phyloP scores from a whole-genome alignment of 35 echinoderm and acorn worm genomes.

The Ptychodera flava region DNA sequence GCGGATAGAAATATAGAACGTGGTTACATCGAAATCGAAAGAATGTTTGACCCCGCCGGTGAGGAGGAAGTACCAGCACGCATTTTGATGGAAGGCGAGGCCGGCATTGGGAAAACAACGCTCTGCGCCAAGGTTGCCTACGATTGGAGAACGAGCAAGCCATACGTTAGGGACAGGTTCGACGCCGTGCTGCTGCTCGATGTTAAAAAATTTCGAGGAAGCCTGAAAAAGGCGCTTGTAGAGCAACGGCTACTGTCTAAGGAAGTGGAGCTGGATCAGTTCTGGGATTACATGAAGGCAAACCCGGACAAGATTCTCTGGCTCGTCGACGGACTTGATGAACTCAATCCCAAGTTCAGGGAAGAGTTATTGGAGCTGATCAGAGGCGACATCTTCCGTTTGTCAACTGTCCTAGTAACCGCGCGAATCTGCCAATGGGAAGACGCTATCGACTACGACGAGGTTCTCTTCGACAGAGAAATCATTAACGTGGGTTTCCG shows the following conservation, averaged over 20 bases:
- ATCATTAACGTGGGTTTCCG: background rate
- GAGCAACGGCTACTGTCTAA: background rate
- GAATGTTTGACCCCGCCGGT: background rate
- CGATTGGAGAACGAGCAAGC: slow-evolving; percentile 3
- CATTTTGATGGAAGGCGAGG: slow-evolving; percentile 16
- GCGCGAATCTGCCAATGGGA: background rate
- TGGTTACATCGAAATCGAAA: background rate
- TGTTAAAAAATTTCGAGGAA: background rate
- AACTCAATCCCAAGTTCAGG: background rate
- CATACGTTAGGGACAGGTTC: background rate
- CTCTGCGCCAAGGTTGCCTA: slow-evolving; percentile 7
- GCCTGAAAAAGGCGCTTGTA: background rate
- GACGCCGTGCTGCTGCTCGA: background rate
- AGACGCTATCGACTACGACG: background rate
- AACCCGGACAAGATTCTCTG: background rate
- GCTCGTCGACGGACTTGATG: background rate
- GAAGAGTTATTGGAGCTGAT: background rate
- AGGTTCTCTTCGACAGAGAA: background rate
- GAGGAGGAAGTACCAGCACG: background rate
- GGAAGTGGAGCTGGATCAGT: background rate
- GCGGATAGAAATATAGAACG: background rate
- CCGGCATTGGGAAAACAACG: slow-evolving; percentile 14
- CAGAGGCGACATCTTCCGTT: background rate
- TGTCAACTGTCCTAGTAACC: background rate
- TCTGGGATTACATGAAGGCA: background rate